phyloP scores from a whole-genome alignment of 2,113 vertebrate genomes.

The Chionodraco myersi region DNA sequence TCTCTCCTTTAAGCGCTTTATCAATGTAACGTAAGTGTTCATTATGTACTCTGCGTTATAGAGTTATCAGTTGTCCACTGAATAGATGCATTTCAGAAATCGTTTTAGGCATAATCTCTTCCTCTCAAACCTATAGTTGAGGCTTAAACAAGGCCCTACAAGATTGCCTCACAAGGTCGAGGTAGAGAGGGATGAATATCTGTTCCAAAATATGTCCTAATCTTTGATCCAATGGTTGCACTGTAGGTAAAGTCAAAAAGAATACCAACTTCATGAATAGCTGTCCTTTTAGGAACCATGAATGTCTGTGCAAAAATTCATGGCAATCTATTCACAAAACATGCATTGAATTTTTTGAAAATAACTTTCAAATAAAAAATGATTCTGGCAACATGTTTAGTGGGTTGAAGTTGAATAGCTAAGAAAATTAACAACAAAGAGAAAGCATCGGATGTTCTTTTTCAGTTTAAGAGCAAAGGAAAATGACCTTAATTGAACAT shows the following conservation, averaged over 20 bases:
- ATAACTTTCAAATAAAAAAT: not conserved
- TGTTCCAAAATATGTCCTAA: not conserved
- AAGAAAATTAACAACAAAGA: not conserved
- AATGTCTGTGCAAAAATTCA: not conserved
- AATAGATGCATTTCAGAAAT: not conserved
- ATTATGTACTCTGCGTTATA: not conserved
- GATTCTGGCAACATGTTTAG: not conserved
- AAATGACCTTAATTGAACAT: not conserved
- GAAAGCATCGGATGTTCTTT: not conserved
- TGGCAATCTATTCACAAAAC: not conserved
- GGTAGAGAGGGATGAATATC: not conserved
- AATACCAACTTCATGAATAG: not conserved
- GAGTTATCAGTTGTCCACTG: not conserved
- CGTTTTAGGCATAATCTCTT: constrained; percentile 7
- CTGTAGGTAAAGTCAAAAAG: not conserved
- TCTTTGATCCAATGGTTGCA: not conserved
- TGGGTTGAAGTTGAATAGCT: not conserved
- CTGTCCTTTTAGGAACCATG: not conserved
- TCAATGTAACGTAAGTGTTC: not conserved
- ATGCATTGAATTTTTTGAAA: not conserved
- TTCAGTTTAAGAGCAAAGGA: not conserved
- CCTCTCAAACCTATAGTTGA: constrained; percentile 1
- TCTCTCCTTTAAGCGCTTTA: not conserved
- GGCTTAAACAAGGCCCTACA: not conserved
- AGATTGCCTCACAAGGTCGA: not conserved